Evolutionary conservation across 2,888 invertebrate genomes (phyloP), one percentile per base, ranked within the genome.

Genomic region (Lamellibrachia columna): DNA sequence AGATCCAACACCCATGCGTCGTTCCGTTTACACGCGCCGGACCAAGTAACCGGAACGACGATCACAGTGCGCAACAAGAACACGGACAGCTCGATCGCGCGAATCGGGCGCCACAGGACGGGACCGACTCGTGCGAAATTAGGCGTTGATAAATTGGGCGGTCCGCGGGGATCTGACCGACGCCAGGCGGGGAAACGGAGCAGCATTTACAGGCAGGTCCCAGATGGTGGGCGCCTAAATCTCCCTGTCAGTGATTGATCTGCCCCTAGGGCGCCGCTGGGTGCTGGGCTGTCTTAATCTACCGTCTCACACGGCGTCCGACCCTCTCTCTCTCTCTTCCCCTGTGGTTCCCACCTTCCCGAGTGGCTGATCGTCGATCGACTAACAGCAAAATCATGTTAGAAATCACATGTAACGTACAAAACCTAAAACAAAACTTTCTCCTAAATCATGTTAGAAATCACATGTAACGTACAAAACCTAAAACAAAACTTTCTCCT

Each of bases 61-160:
- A 75, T 75, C 75, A 75, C 22, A 75, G 40, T 40, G 40, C 40
- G 0, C 40, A 40, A 40, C 40, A 75, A 15, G n/a, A 22, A 15
- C 75, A 15, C 15, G 75, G 75, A n/a, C 75, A 15, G 75, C 75
- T 75, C 75, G 75, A 75, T 75, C 75, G 22, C 75, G 75, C 75
- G 75, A 75, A 75, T 75, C 75, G 75, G 75, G 75, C 75, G 75
- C 75, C 75, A 4, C n/a, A 75, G 75, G 6, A 22, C 75, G 75
- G 75, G 15, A 75, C 22, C 22, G 22, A 22, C 75, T 75, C 75
- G 75, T 75, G 75, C 75, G 22, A 75, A 75, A 75, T 75, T 75
- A 75, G 75, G n/a, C 75, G 75, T 75, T 75, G 75, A 75, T 75
- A 75, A 75, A 75, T 75, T 75, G 75, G 75, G 75, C 75, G 75